Percentiles rank a stretch among this genome's conserved stretches.
These are phyloP conservation scores for Cordylochernes scorpioides DNA, from an alignment of 2,888 invertebrate genomes.

Conservation along the genomic window DNA sequence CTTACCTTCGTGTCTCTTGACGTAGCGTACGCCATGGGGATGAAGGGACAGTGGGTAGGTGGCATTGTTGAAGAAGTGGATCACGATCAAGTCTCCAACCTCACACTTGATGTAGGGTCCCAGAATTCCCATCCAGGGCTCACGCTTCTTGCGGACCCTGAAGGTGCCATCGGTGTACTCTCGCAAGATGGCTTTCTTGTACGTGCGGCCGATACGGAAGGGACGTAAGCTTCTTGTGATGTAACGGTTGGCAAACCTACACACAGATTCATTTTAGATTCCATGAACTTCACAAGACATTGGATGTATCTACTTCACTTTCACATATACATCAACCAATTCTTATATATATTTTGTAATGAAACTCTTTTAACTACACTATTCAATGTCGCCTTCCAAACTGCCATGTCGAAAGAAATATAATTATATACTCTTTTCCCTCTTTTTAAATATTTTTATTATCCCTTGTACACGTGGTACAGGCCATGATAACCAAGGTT, in stretches of 20 bases:
- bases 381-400: too few relatives aligned
- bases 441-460: too few relatives aligned
- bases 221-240: conserved; percentile 4
- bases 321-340: too few relatives aligned
- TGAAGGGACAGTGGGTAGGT: conserved; percentile 11
- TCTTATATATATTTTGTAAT: too few relatives aligned
- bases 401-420: too few relatives aligned
- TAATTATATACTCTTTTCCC: too few relatives aligned
- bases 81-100: conserved; percentile 16
- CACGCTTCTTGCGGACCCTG: conserved; percentile 5
- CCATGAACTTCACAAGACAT: too few relatives aligned
- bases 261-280: too few relatives aligned
- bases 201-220: conserved; percentile 10
- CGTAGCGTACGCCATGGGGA: conserved; percentile 12
- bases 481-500: too few relatives aligned
- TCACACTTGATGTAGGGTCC: conserved; percentile 19
- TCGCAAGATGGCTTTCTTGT: conserved; percentile 13
- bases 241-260: conserved; percentile 6
- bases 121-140: conserved; percentile 11
- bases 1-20: conserved; percentile 12
- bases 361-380: too few relatives aligned
- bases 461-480: too few relatives aligned
- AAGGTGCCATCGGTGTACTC: conserved; percentile 13
- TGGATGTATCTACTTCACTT: too few relatives aligned
- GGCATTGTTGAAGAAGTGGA: conserved; percentile 12